phyloP scores from a whole-genome alignment of 1,140 invertebrate species.

The Cecropterus lyciades region DNA sequence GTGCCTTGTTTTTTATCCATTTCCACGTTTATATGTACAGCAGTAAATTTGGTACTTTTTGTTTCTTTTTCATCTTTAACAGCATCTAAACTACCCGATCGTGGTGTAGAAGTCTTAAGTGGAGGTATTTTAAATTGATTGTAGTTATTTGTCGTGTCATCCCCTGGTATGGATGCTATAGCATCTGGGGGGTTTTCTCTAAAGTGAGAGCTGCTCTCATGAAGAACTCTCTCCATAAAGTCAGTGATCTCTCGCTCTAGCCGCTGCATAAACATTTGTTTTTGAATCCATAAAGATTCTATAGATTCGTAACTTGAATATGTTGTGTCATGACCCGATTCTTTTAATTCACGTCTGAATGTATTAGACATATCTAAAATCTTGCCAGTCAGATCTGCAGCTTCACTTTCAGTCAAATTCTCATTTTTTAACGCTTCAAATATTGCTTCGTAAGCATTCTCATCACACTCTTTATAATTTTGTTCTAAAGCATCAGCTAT shows the following conservation, averaged over 20 bases:
- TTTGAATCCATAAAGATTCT: conserved; percentile 11
- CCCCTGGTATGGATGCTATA: background rate
- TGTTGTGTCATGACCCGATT: background rate
- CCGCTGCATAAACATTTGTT: conserved; percentile 32
- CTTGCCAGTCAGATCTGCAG: conserved; percentile 7
- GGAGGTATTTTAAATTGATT: conserved; percentile 12
- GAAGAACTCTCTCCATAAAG: conserved; percentile 28
- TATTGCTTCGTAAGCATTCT: conserved; percentile 8
- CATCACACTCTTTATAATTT: background rate
- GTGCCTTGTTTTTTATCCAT: background rate
- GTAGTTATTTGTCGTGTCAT: background rate
- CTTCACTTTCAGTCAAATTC: conserved; percentile 19
- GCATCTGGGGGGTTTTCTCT: conserved; percentile 2
- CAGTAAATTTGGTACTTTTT: conserved; percentile 8
- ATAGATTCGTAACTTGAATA: background rate
- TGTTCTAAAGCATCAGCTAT: conserved; percentile 12
- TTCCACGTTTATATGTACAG: background rate
- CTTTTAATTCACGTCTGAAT: background rate
- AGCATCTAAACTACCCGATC: background rate
- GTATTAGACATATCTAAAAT: conserved; percentile 17
- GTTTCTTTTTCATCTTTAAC: background rate
- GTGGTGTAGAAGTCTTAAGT: conserved; percentile 23
- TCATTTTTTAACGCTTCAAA: conserved; percentile 10
- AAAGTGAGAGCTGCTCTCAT: conserved; percentile 21
- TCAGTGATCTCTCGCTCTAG: conserved; percentile 26